A percentile compares a stretch with the other conserved stretches of the same genome.
These are phyloP conservation scores for Rambutsinella grinnellia DNA, from an alignment of 2,888 invertebrate species.

Conservation along the genomic window DNA sequence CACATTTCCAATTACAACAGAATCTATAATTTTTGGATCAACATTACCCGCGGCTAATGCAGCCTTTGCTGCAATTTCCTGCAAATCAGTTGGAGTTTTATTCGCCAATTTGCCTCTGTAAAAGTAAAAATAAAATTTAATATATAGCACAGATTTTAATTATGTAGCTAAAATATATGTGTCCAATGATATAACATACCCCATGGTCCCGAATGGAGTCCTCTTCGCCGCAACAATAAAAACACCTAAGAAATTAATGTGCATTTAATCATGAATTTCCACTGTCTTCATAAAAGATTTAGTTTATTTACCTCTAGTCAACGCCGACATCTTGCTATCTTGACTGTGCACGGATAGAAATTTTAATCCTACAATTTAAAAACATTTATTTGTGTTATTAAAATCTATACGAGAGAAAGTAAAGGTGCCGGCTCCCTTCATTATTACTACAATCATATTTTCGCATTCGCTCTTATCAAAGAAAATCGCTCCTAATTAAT, in stretches of 20 bases:
- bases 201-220: constrained; percentile 96
- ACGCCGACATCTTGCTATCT: not conserved
- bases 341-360: not conserved
- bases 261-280: not conserved
- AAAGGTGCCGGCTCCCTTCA: too few relatives aligned
- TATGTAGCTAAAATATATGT: too few relatives aligned
- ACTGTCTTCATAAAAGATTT: not conserved
- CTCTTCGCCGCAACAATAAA: constrained; percentile 96
- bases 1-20: constrained; percentile 91
- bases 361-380: too few relatives aligned
- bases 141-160: not conserved
- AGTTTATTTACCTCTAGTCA: not conserved
- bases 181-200: too few relatives aligned
- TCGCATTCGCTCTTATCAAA: too few relatives aligned
- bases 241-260: constrained; percentile 81
- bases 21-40: constrained; percentile 88
- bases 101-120: constrained; percentile 78
- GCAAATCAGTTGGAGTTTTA: constrained; percentile 82
- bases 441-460: too few relatives aligned
- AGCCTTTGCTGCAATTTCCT: constrained; percentile 75
- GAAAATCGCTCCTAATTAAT: too few relatives aligned
- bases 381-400: too few relatives aligned
- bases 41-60: constrained; percentile 69
- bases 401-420: too few relatives aligned
- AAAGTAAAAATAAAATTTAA: not conserved